Evolutionary conservation across 2,888 invertebrate genomes (phyloP).

Genomic region (Meganola albula): DNA sequence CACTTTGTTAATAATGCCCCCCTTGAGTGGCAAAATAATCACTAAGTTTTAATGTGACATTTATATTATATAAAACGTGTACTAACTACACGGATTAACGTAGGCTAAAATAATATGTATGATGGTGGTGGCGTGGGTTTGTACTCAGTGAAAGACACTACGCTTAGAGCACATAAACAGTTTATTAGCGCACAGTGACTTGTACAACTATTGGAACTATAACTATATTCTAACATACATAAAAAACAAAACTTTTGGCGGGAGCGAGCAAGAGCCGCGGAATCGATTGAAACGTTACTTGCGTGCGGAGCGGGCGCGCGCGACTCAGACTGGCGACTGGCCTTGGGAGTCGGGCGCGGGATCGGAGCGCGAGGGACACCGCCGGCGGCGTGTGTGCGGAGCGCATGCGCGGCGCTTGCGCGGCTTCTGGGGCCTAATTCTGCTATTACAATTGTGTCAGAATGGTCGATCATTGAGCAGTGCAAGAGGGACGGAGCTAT

Average conservation of each 20-base stretch:
- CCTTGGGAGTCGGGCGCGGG: conserved; percentile 2
- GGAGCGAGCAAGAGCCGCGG: conserved; percentile 6
- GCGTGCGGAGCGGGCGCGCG: conserved; percentile 3
- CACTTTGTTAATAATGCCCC: conserved; percentile 15
- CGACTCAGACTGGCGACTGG: conserved; percentile 3
- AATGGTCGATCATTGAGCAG: too few species aligned
- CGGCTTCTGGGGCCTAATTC: conserved; percentile 4
- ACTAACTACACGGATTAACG: conserved; percentile 7
- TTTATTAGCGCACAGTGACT: conserved; percentile 6
- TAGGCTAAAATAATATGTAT: conserved; percentile 7
- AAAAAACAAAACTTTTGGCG: conserved; percentile 7
- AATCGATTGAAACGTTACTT: conserved; percentile 2
- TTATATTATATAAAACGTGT: conserved; percentile 6
- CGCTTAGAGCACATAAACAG: conserved; percentile 3
- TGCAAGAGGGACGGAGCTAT: too few species aligned
- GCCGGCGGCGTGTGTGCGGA: conserved; percentile 2
- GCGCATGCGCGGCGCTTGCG: conserved; percentile 5
- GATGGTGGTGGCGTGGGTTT: conserved; percentile 3
- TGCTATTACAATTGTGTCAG: too few species aligned
- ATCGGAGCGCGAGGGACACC: conserved; percentile 2
- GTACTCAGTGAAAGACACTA: conserved; percentile 3
- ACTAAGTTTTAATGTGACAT: conserved; percentile 11
- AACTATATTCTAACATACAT: conserved; percentile 6
- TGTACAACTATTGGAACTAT: conserved; percentile 6
- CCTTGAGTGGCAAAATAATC: conserved; percentile 16